These are phyloP conservation scores for Carcharodon carcharias DNA, from an alignment of 2,797 vertebrate species.

Conservation along the genomic window DNA sequence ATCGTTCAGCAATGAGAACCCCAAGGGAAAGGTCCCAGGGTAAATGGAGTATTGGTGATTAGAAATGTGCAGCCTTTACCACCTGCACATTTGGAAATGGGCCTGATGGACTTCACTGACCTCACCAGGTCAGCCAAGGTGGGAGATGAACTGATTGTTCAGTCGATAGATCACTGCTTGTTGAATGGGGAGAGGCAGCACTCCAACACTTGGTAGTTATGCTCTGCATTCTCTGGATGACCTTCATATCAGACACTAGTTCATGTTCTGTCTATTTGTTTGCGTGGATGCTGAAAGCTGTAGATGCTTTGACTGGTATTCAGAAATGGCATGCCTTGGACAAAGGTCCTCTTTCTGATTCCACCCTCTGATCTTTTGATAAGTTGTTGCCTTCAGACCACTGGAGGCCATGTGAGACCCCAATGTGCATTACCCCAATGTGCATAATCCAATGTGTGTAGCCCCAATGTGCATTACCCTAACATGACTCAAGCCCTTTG, in stretches of 20 bases:
- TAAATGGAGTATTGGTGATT: background rate
- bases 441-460: background rate
- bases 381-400: background rate
- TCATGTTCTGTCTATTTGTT: background rate
- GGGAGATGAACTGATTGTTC: background rate
- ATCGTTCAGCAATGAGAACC: no score
- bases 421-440: background rate
- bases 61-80: background rate
- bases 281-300: no score
- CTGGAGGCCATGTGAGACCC: background rate
- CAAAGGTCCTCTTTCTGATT: background rate
- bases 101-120: background rate
- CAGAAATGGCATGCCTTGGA: background rate
- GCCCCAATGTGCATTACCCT: no score
- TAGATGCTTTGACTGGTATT: background rate
- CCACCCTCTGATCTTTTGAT: background rate
- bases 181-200: background rate
- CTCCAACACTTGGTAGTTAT: background rate
- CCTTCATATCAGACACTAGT: background rate
- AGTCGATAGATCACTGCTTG: background rate
- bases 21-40: background rate
- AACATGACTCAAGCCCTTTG: background rate
- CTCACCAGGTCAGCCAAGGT: background rate
- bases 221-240: background rate
- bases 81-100: background rate